These are phyloP conservation scores for Pelagia noctiluca DNA, from an alignment of 30 jellyfish, hydroid and myxozoan species.

Conservation along the genomic window DNA sequence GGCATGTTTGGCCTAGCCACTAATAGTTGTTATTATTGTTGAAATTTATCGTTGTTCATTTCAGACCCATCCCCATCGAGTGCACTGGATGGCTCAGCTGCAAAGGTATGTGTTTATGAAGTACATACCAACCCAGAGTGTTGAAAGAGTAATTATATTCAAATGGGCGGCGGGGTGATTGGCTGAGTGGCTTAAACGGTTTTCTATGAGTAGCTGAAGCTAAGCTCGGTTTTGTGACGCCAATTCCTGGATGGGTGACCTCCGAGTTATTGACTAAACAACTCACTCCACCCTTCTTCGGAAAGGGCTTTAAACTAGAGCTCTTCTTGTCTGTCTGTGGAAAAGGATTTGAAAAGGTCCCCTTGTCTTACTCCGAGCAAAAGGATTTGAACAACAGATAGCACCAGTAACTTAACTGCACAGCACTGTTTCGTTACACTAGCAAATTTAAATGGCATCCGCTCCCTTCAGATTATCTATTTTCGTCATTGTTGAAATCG, in stretches of 20 bases:
- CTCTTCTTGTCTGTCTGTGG: too few relatives aligned
- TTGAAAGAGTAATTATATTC: too few relatives aligned
- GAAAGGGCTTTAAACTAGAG: too few relatives aligned
- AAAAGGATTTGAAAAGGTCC: too few relatives aligned
- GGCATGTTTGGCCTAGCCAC: not conserved
- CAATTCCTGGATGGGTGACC: not conserved
- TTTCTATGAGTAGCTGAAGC: not conserved
- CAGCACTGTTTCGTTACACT: not conserved
- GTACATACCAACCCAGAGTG: too few relatives aligned
- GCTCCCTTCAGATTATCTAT: not conserved
- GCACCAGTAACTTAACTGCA: not conserved
- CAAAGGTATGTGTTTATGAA: not conserved
- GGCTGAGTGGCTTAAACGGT: not conserved
- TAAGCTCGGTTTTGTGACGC: not conserved
- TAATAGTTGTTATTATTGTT: not conserved
- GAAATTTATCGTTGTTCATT: not conserved
- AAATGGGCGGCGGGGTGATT: not conserved
- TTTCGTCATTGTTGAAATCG: not conserved
- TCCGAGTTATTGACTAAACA: not conserved
- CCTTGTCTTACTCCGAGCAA: too few relatives aligned
- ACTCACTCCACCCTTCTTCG: too few relatives aligned
- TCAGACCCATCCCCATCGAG: constrained; percentile 8
- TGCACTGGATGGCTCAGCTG: not conserved
- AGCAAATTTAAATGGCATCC: not conserved
- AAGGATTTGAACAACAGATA: too few relatives aligned